Percentiles rank a stretch among this genome's conserved stretches.
These are phyloP conservation scores for Apoderus coryli DNA, from an alignment of 2,888 invertebrate genomes.

Conservation along the genomic window DNA sequence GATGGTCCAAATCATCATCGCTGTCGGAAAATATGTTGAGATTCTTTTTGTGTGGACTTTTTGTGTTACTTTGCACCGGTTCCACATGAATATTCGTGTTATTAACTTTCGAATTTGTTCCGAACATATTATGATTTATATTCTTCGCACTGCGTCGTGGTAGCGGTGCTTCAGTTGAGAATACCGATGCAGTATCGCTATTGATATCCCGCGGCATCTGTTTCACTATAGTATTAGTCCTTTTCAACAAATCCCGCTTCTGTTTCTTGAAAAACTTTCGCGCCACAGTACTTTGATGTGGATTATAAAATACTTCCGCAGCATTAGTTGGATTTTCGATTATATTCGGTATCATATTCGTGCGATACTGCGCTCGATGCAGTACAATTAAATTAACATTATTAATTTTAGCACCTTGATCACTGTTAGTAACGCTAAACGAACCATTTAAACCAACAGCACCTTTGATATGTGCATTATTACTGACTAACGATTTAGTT, in stretches of 20 bases:
- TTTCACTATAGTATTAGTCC: conserved; percentile 48
- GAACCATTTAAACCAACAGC: conserved; percentile 46
- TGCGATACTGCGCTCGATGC: conserved; percentile 52
- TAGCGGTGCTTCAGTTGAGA: conserved; percentile 17
- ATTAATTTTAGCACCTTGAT: conserved; percentile 32
- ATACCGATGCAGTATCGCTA: conserved; percentile 38
- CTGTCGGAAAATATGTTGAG: conserved; percentile 53
- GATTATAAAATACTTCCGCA: conserved; percentile 79
- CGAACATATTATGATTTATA: conserved; percentile 42
- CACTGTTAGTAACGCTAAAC: conserved; percentile 31
- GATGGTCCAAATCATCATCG: conserved; percentile 38
- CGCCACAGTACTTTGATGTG: conserved; percentile 86
- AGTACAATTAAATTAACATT: conserved; percentile 57
- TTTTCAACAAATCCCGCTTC: conserved; percentile 50
- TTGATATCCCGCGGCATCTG: conserved; percentile 36
- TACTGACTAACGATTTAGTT: conserved; percentile 51
- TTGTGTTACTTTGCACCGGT: no score
- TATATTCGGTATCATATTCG: conserved; percentile 37
- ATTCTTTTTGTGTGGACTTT: conserved; percentile 44
- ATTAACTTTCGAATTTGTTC: conserved; percentile 57
- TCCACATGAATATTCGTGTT: conserved; percentile 69
- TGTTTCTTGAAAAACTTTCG: conserved; percentile 85
- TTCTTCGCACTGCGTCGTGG: conserved; percentile 33
- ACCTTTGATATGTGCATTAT: conserved; percentile 47
- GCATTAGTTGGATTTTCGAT: conserved; percentile 43